Evolutionary conservation across 2,113 vertebrate species (phyloP), one percentile per base, ranked within the genome.

Genomic region (Dasyurus viverrinus): DNA sequence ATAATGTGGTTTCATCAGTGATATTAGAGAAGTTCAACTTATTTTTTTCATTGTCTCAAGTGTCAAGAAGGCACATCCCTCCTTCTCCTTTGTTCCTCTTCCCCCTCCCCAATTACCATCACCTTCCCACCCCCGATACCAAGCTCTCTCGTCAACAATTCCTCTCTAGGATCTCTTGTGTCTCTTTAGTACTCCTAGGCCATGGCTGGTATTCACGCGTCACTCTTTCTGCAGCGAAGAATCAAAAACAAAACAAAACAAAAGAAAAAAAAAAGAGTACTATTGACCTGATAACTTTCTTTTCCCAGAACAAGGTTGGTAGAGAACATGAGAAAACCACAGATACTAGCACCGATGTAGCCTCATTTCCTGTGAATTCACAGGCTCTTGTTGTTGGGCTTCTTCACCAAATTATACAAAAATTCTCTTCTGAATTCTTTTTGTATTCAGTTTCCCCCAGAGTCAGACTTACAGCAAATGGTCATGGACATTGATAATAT

Each of bases 1-100:
- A 99, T 42, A 93, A 0, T 95, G 98, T 96, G 98, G 98, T 98
- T 99, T 99, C 98, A 98, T 98, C 98, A 98, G 98, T 52, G 96
- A 98, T 98, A 98, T 98, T 98, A 98, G 97, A 98, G 97, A 95
- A 97, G 96, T 92, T 93, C 95, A 97, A 97, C 96, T 97, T 97
- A 97, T 98, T 98, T 98, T 98, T 97, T 97, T 97, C 96, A 89
- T 89, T 92, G 84, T 95, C 97, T 94, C 93, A 95, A 84, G 68
- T 95, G 93, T 96, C 30, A 76, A 95, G 76, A 96, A 96, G 95
- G 42, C 76, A 95, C 84, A n/a, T 46, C 54, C 50, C 25, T 54
- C 46, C 89, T 84, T 97, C 96, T 19, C 68, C 7, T 84, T 42
- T 84, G 68, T 84, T 84, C n/a, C 30, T 84, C 68, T 42, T 0